phyloP scores from a whole-genome alignment of 2,888 invertebrate genomes.

The Dryadula phaetusa region DNA sequence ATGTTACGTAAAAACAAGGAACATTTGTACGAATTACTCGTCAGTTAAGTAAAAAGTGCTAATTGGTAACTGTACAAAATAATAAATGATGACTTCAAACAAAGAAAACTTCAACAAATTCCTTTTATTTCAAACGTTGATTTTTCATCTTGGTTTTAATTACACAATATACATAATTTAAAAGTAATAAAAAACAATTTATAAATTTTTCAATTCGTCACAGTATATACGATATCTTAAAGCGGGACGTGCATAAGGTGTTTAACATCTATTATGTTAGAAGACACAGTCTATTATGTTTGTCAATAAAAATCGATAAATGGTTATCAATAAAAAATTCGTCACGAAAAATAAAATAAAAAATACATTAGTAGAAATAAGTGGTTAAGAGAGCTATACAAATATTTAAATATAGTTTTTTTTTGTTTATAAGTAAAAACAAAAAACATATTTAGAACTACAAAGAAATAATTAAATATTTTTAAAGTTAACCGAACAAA shows the following conservation, averaged over 20 bases:
- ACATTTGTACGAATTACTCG: conserved; percentile 37
- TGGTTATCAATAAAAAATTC: not conserved
- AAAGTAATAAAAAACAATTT: conserved; percentile 53
- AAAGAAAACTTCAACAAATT: not conserved
- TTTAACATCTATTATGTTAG: conserved; percentile 19
- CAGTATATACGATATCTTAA: conserved; percentile 10
- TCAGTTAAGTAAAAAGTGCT: conserved; percentile 20
- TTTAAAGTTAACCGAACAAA: not conserved
- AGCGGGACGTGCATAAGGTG: conserved; percentile 3
- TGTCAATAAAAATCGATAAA: not conserved
- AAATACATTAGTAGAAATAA: not conserved
- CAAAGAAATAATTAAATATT: not conserved
- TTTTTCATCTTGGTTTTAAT: not conserved
- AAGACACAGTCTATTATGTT: not conserved
- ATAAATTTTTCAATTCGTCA: conserved; percentile 51
- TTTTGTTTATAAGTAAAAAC: too few species aligned
- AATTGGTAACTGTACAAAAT: conserved; percentile 11
- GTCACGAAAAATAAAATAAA: not conserved
- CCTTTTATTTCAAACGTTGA: not conserved
- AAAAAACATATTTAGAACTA: too few species aligned
- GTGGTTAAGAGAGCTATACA: not conserved
- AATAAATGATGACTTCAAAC: not conserved
- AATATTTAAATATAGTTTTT: too few species aligned
- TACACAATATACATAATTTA: conserved; percentile 21
- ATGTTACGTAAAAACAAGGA: conserved; percentile 58